Evolutionary conservation across 2,888 invertebrate species (phyloP).

Genomic region (Sphaerophoria taeniata): DNA sequence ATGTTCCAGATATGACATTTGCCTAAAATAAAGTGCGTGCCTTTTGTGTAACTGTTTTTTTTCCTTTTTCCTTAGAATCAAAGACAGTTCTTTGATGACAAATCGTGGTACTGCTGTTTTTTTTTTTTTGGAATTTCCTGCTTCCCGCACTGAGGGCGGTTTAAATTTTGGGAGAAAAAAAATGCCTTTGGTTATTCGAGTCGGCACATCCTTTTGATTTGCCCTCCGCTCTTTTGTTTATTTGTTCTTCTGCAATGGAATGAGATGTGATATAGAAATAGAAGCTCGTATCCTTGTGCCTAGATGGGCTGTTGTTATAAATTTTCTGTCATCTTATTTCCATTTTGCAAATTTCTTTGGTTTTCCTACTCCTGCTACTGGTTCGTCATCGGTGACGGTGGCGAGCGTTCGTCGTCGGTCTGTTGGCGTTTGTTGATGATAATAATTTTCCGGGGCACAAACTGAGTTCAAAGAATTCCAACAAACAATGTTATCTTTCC

Average conservation of each 20-base stretch:
- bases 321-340: constrained; percentile 71
- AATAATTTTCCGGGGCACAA: constrained; percentile 54
- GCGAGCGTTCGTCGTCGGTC: constrained; percentile 8
- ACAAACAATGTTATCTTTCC: constrained; percentile 71
- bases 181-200: constrained; percentile 48
- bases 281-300: constrained; percentile 59
- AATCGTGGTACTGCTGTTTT: constrained; percentile 28
- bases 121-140: not conserved
- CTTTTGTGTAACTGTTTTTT: too few species aligned
- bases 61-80: constrained; percentile 29
- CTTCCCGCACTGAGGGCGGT: too few species aligned
- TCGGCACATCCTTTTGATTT: constrained; percentile 60
- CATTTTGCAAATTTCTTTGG: constrained; percentile 68
- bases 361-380: not conserved
- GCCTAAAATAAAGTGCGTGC: constrained; percentile 43
- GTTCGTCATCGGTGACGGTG: too few species aligned
- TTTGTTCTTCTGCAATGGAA: constrained; percentile 23
- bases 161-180: constrained; percentile 41
- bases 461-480: constrained; percentile 66
- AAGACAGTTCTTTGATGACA: constrained; percentile 37
- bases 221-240: constrained; percentile 32
- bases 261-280: not conserved
- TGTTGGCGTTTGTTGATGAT: constrained; percentile 53
- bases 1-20: constrained; percentile 39
- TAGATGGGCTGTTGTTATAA: constrained; percentile 65